Evolutionary conservation across 1,140 invertebrate genomes (phyloP), one percentile per base, ranked within the genome.

Genomic region (Drosophila sp.): DNA sequence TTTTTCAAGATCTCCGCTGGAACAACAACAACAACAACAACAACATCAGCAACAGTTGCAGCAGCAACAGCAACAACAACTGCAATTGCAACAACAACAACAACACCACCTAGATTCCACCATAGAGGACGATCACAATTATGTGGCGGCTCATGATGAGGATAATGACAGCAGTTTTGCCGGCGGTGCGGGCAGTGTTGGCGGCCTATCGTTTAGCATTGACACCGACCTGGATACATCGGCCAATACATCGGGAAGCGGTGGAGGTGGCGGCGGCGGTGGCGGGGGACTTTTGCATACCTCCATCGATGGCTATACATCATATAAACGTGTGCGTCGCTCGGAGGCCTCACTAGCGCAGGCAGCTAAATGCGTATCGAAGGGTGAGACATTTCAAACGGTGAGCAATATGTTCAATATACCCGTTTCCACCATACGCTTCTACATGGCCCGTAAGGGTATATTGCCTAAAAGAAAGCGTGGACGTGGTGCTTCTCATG

Each of bases 341-440:
- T 95, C 96, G 11, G 96, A 97, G 90, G 95, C 95, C 35, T 95
- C 96, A 80, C 84, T 97, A 27, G 94, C 95, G 2, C 94, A 96
- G 84, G 96, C 96, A 3, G 96, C 96, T 1, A 96, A 97, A 84
- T 96, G 96, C 91, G 96, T 96, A 33, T 95, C 95, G 8, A 94
- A 95, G 25, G 96, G 96, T 10, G 95, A 95, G 93, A 96, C 96
- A 78, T 96, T 96, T 93, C 96, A 96, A 92, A 96, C 95, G 6
- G 96, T 96, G 40, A 96, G 95, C 40, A 95, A 96, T 85, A 96
- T 96, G 93, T 97, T 96, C 89, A 96, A 96, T 83, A 97, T 96
- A 92, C 96, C 96, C 56, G 96, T 96, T 71, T 96, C 95, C n/a
- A 96, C 96, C 60, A 96, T 96, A 91, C 94, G 95, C 25, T 96